phyloP scores from a whole-genome alignment of 2,113 vertebrate genomes.

The Corynorhinus townsendii region DNA sequence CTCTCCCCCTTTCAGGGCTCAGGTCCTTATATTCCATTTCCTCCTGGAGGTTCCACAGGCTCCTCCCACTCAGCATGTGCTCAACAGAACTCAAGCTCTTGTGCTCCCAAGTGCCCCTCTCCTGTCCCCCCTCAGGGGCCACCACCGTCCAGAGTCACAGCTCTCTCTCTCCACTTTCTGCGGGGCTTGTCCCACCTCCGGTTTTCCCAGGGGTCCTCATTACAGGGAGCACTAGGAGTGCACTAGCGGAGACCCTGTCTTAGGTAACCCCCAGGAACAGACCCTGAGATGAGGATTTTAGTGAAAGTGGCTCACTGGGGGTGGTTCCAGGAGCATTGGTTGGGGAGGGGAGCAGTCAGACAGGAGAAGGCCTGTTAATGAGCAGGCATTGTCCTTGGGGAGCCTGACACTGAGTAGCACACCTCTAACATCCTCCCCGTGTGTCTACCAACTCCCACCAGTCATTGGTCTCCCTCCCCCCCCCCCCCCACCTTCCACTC shows the following conservation, averaged over 20 bases:
- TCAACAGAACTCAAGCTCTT: neutral
- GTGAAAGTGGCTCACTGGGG: neutral
- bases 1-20: neutral
- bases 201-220: neutral
- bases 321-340: neutral
- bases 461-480: neutral
- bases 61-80: neutral
- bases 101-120: neutral
- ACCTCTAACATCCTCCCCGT: neutral
- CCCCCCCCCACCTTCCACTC: rapidly evolving
- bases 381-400: neutral
- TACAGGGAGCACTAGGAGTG: neutral
- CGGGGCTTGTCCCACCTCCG: neutral
- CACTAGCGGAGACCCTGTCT: neutral
- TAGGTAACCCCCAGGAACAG: neutral
- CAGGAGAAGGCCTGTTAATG: neutral
- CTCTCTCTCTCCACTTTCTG: neutral
- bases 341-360: neutral
- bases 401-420: neutral
- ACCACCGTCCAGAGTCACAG: too few species aligned
- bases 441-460: neutral
- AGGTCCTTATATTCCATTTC: neutral
- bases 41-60: neutral
- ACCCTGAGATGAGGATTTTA: neutral
- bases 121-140: neutral